Base-by-base conservation (phyloP, 2,888 invertebrate species). In the Acrocyrtus sp. region DNA sequence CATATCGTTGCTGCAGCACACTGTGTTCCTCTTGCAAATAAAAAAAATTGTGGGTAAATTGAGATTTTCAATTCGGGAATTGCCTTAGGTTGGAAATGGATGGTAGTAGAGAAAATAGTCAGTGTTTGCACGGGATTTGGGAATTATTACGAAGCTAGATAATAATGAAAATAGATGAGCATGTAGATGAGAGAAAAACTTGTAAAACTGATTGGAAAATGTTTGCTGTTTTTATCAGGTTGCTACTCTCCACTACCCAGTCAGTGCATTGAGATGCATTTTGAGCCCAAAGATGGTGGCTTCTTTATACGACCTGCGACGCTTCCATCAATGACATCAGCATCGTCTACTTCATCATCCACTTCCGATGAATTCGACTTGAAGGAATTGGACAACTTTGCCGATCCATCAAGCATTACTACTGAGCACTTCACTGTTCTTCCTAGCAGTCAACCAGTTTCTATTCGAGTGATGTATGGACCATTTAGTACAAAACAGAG, bases 401-500 rank as follows among this genome's bases (percentile, higher is more conserved):
- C 56, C 45, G 81, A 79, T 61, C 78, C 77, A 17, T 63, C 76
- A 21, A 75, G 72, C 48, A 57, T 95, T 60, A 93, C 93, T 61
- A 88, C 92, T 76, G 94, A 95, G 85, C 90, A 93, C 77, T 96
- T 96, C 84, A 94, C 95, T 68, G 93, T 97, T 41, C 91, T 96
- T 82, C 94, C 95, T 84, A 94, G 94, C 43, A 92, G 94, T 53
- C 92, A 94, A 80, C 94, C 96, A 24, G 94, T 94, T 34, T 94
- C 95, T 24, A 92, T 97, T 47, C 88, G 95, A 73, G 96, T 96
- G 56, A 93, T 92, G 45, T 96, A 96, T 83, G 97, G 96, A 3
- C 96, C 96, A 6, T 96, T 96, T 86, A 94, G 94, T 81, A 96
- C 95, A 63, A 95, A 95, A 83, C 95, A 96, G 85, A 95, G 95